These are phyloP conservation scores for Tortricodes alternella DNA, from an alignment of 2,888 invertebrate genomes.

Conservation along the genomic window DNA sequence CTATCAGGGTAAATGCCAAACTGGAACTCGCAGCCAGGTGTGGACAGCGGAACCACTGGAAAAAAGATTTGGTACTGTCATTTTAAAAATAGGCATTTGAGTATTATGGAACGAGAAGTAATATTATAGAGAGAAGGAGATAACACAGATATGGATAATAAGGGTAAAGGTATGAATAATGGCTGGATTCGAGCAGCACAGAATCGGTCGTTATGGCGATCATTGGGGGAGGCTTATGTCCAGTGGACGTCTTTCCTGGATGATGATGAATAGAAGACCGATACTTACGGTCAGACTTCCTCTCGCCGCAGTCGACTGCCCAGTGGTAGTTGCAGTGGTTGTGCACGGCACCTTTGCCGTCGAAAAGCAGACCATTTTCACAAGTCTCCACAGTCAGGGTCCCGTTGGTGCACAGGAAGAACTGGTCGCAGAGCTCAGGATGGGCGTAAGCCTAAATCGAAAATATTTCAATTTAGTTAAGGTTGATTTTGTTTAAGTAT, in stretches of 20 bases:
- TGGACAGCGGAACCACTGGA: conserved; percentile 89
- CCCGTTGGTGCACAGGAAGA: conserved; percentile 96
- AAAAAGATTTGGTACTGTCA: conserved; percentile 32
- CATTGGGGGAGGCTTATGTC: too few relatives aligned
- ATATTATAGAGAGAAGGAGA: too few relatives aligned
- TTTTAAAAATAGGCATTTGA: too few relatives aligned
- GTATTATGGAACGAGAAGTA: too few relatives aligned
- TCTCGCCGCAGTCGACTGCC: conserved; percentile 93
- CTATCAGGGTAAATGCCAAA: conserved; percentile 94
- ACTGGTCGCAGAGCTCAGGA: conserved; percentile 93
- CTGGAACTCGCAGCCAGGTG: conserved; percentile 93
- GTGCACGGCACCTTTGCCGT: conserved; percentile 94
- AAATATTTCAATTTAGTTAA: neutral
- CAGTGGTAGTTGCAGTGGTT: conserved; percentile 97
- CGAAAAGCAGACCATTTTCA: conserved; percentile 95
- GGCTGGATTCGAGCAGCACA: too few relatives aligned
- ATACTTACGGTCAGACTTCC: conserved; percentile 90
- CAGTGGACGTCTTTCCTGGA: too few relatives aligned
- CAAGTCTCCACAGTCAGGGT: conserved; percentile 94
- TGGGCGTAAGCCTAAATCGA: conserved; percentile 89
- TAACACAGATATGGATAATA: too few relatives aligned
- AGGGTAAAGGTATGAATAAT: too few relatives aligned
- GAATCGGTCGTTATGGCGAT: too few relatives aligned
- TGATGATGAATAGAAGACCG: neutral
- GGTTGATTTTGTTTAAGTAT: neutral